Evolutionary conservation across 1,140 invertebrate genomes (phyloP), one percentile per base, ranked within the genome.

Genomic region (Ooceraea biroi): DNA sequence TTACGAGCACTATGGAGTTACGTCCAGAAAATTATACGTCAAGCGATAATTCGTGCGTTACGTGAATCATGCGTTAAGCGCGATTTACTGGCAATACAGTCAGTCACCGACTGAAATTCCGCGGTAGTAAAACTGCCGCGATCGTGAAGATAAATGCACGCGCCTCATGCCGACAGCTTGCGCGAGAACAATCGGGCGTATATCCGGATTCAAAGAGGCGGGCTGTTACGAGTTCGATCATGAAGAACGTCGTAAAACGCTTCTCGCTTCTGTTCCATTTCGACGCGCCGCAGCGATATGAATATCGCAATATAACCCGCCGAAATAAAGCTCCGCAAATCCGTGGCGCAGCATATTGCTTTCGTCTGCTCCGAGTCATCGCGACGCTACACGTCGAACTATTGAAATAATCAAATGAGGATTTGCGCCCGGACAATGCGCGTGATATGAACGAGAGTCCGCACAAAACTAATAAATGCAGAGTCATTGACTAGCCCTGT

Each of bases 291-390:
- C 12, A 10, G 11, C 17, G 4, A 30, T 46, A 25, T 46, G 58
- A 58, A 58, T 41, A 19, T 50, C 48, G 66, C 48, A 52, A 71
- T 71, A 71, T 71, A 68, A 17, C 22, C 2, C 5, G 5, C 22
- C 68, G 27, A 71, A 68, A 71, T 55, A 73, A 73, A 73, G 12
- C 27, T 8, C 46, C 55, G 22, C 36, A 58, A 71, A 73, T 73
- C 55, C 55, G 52, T 57, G 17, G 68, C 30, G 52, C 12, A 3
- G 41, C 10, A 60, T 74, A 74, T 74, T 74, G 71, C 55, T 60
- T 1, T 17, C 71, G 19, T 60, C 36, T 36, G 7, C 30, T 30
- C 14, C 50, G n/a, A n/a, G n/a, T n/a, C n/a, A n/a, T n/a, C n/a
- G n/a, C n/a, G n/a, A n/a, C n/a, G n/a, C n/a, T n/a, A 68, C 44